phyloP scores from a whole-genome alignment of 2,888 invertebrate genomes.

The Spodoptera exigua region DNA sequence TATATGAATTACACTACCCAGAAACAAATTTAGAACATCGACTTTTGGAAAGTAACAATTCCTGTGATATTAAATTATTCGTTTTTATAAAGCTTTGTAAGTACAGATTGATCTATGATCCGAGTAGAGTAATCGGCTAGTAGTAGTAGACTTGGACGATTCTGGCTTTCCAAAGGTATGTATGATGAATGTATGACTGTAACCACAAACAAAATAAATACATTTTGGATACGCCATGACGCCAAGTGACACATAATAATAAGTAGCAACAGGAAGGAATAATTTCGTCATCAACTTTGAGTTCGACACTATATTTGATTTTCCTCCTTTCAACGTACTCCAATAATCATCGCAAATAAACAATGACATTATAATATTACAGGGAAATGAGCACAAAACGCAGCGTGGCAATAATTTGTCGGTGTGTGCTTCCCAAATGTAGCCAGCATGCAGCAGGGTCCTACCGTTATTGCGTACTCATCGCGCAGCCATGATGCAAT shows the following conservation, averaged over 20 bases:
- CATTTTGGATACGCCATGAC: not conserved
- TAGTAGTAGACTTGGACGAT: too few species aligned
- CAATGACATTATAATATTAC: not conserved
- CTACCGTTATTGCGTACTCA: conserved; percentile 56
- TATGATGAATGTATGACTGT: not conserved
- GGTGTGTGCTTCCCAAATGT: conserved; percentile 25
- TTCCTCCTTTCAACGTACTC: not conserved
- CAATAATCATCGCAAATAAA: not conserved
- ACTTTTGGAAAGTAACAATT: too few species aligned
- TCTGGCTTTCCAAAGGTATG: too few species aligned
- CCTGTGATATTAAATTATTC: too few species aligned
- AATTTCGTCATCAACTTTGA: not conserved
- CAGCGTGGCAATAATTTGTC: conserved; percentile 31
- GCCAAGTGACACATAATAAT: not conserved
- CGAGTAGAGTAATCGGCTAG: too few species aligned
- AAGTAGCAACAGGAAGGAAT: not conserved
- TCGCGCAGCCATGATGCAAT: conserved; percentile 59
- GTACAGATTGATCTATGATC: too few species aligned
- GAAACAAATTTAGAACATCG: too few species aligned
- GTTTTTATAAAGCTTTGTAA: too few species aligned
- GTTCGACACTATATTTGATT: not conserved
- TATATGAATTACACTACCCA: too few species aligned
- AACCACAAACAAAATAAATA: not conserved
- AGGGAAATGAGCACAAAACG: conserved; percentile 8
- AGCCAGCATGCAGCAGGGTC: conserved; percentile 42